Percentiles rank a stretch among this genome's conserved stretches.
Evolutionary conservation across 2,888 invertebrate genomes (phyloP).

Genomic region (Tenthredo amoena): DNA sequence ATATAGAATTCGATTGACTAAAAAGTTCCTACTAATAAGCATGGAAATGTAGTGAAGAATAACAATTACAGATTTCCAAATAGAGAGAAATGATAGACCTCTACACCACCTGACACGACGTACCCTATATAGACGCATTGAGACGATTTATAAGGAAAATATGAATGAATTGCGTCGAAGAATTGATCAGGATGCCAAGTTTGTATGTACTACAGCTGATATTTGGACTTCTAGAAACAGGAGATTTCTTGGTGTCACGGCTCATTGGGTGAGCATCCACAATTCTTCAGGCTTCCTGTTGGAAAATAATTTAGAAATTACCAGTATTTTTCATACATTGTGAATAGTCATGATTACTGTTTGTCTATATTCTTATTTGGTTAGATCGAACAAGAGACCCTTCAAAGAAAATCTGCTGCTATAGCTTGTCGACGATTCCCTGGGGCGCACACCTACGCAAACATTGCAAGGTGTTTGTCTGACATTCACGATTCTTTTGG

Average conservation of each 20-base stretch:
- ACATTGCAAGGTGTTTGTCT: slow-evolving; percentile 30
- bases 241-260: neutral
- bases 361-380: too few species aligned
- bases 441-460: slow-evolving; percentile 34
- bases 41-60: neutral
- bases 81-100: neutral
- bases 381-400: slow-evolving; percentile 40
- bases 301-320: too few species aligned
- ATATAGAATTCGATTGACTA: too few species aligned
- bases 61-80: neutral
- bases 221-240: neutral
- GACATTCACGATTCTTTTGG: slow-evolving; percentile 24
- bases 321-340: too few species aligned
- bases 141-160: neutral
- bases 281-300: too few species aligned
- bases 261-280: neutral
- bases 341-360: too few species aligned
- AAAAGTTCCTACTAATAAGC: neutral
- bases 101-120: neutral
- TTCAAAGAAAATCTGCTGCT: slow-evolving; percentile 41
- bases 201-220: neutral
- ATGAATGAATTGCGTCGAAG: neutral
- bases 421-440: slow-evolving; percentile 44
- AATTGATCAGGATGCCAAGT: neutral
- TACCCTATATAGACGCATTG: neutral